These are phyloP conservation scores for Paraplagusia blochii DNA, from an alignment of 2,113 vertebrate species.

Conservation along the genomic window DNA sequence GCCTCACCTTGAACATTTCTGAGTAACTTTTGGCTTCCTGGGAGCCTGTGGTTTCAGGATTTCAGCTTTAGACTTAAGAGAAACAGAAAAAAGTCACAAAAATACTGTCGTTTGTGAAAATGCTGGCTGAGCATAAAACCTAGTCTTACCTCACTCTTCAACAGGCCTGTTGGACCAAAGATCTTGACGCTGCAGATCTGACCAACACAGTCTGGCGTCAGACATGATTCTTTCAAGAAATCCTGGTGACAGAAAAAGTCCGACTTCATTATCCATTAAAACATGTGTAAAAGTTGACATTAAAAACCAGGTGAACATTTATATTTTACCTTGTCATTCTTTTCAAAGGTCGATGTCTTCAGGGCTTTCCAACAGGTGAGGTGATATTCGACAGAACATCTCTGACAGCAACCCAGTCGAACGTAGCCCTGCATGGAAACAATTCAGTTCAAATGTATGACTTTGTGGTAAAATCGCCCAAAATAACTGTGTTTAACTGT, in stretches of 20 bases:
- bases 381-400: slow-evolving; percentile 89
- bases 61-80: slow-evolving; percentile 85
- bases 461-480: accelerated
- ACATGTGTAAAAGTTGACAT: not conserved
- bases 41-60: slow-evolving; percentile 72
- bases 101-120: not conserved
- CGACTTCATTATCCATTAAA: too few relatives aligned
- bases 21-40: slow-evolving; percentile 77
- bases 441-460: not conserved
- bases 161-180: slow-evolving; percentile 79
- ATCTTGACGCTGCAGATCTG: slow-evolving; percentile 86
- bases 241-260: slow-evolving; percentile 77
- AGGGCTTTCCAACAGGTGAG: slow-evolving; percentile 91
- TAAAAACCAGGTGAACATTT: not conserved
- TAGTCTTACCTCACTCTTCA: slow-evolving; percentile 87
- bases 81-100: slow-evolving; percentile 18
- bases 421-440: slow-evolving; percentile 84
- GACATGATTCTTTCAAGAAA: slow-evolving; percentile 84
- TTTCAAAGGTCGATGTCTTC: slow-evolving; percentile 82
- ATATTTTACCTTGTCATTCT: slow-evolving; percentile 87
- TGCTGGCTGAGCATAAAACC: not conserved
- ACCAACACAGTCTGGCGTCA: slow-evolving; percentile 90
- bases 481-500: not conserved
- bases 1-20: slow-evolving; percentile 87
- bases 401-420: slow-evolving; percentile 83